Conservation (phyloP, 2,888 invertebrate species). For the Hyalella azteca region DNA sequence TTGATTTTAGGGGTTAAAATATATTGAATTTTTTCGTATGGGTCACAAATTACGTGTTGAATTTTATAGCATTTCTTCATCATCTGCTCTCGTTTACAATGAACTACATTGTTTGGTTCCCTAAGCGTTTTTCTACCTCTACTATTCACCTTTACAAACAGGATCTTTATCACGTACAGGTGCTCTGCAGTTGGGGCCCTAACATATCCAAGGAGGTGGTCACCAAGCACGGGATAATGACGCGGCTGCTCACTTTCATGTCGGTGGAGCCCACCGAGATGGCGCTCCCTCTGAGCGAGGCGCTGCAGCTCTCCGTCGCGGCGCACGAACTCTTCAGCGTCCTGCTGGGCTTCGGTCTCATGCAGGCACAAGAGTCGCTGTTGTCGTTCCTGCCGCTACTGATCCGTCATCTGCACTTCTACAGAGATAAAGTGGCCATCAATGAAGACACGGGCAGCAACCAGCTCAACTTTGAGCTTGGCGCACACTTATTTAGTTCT, state of each 20-base stretch:
- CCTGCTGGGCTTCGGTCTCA: constrained; percentile 68
- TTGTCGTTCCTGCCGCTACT: constrained; percentile 68
- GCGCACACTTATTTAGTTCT: constrained; percentile 66
- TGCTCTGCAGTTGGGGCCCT: constrained; percentile 49
- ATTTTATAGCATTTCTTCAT: too few relatives aligned
- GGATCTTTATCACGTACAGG: too few relatives aligned
- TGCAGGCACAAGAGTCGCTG: constrained; percentile 63
- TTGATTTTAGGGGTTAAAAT: too few relatives aligned
- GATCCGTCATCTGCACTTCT: constrained; percentile 68
- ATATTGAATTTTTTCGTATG: too few relatives aligned
- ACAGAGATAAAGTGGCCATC: constrained; percentile 69
- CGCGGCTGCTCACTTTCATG: constrained; percentile 42
- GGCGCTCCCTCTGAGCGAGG: constrained; percentile 62
- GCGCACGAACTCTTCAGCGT: constrained; percentile 69
- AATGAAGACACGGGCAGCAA: constrained; percentile 64
- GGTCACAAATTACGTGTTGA: too few relatives aligned
- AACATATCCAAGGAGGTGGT: constrained; percentile 44
- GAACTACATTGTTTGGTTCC: too few relatives aligned
- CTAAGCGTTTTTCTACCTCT: too few relatives aligned
- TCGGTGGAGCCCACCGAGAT: constrained; percentile 62
- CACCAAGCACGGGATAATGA: constrained; percentile 45
- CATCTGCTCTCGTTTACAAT: too few relatives aligned
- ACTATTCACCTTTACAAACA: too few relatives aligned
- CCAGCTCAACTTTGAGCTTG: constrained; percentile 68
- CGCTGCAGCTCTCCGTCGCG: constrained; percentile 62